Base-by-base conservation (phyloP, 2,888 invertebrate species). In the Tetheella fluctuosa region DNA sequence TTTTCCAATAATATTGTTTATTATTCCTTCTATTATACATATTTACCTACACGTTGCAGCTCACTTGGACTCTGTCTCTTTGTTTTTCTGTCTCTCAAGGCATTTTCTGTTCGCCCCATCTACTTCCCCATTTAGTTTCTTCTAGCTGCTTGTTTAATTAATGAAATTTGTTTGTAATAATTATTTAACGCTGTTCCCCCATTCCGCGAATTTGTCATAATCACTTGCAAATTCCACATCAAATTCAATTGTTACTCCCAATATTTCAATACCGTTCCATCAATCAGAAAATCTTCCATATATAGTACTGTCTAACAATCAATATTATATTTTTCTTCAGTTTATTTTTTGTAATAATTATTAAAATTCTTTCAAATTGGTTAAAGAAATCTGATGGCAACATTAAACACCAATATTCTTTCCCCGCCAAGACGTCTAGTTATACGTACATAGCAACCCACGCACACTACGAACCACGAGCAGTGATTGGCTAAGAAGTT, bases 401-500 rank as follows among this genome's bases (percentile, higher is more conserved):
- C 81, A 82, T 77, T 62, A 52, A 62, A 30, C 63, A 59, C 66
- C 73, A 76, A 74, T 73, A 76, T 48, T 82, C 80, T 81, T 79
- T 76, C 80, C 76, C 77, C 76, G 68, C 74, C 78, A 77, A 80
- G 82, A 77, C 70, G 69, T 70, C 69, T 62, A 71, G 75, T 17
- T 54, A 70, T 78, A 71, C 69, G 73, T 65, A 76, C 73, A 76
- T 74, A 58, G 60, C 64, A 34, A 63, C 59, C 53, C 72, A 79
- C 80, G 59, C 79, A 77, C 76, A 64, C 76, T 70, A 56, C 12
- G 52, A 63, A 62, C 62, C 55, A n/a, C 15, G 15, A 8, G 1
- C 15, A 57, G 37, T 73, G 67, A 87, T 87, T 87, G 87, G 88
- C 8, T 52, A 79, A 86, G 81, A 85, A 77, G 81, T 78, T 74